Conservation (phyloP, 2,113 vertebrate species). For the Dendropsophus ebraccatus region DNA sequence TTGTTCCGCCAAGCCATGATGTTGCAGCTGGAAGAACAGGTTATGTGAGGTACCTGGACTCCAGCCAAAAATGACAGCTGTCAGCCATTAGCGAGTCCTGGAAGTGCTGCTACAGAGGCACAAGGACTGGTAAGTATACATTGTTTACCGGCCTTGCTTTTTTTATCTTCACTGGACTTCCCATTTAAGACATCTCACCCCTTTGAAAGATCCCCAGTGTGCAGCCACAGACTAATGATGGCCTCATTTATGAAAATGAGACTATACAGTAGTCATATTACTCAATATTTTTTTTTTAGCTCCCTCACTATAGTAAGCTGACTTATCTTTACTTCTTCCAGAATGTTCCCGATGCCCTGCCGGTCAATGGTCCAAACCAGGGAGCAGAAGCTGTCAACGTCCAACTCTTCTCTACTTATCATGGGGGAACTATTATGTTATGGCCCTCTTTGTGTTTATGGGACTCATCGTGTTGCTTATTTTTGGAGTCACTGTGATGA, state of each 20-base stretch:
- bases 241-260: no score
- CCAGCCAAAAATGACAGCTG: no score
- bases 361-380: slow-evolving; percentile 70
- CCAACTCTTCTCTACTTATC: slow-evolving; percentile 69
- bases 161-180: no score
- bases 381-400: slow-evolving; percentile 67
- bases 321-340: slow-evolving; percentile 59
- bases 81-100: no score
- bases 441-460: slow-evolving; percentile 64
- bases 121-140: no score
- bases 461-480: slow-evolving; percentile 66
- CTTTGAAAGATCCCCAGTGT: neutral
- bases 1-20: no score
- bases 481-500: slow-evolving; percentile 63
- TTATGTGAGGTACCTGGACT: no score
- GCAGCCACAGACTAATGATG: no score
- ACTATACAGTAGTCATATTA: no score
- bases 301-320: neutral
- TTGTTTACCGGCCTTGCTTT: no score
- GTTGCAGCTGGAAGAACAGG: no score
- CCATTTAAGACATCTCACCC: no score
- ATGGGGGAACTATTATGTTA: slow-evolving; percentile 66
- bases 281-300: neutral
- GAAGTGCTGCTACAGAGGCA: neutral
- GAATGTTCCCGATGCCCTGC: slow-evolving; percentile 74